These are phyloP conservation scores for Trachops cirrhosus DNA, from an alignment of 2,797 vertebrate species.

Conservation along the genomic window DNA sequence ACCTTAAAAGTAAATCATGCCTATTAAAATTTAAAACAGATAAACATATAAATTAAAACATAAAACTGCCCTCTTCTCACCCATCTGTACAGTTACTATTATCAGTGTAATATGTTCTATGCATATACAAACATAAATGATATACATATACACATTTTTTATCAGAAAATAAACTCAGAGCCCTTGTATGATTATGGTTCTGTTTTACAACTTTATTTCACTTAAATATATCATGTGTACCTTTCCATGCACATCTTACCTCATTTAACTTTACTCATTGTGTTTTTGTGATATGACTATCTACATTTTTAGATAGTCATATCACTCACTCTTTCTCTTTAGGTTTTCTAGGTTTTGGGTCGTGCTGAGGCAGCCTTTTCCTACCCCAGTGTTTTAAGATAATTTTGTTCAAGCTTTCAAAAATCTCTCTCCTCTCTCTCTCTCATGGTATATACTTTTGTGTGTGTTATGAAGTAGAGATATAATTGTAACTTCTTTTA, in stretches of 20 bases:
- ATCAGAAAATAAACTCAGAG: not conserved
- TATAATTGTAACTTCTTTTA: not conserved
- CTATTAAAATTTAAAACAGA: constrained; percentile 22
- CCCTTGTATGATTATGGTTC: not conserved
- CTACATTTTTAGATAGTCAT: not conserved
- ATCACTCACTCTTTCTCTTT: not conserved
- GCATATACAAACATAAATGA: not conserved
- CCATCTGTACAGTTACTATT: not conserved
- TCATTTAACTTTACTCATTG: constrained; percentile 10
- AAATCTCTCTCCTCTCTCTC: not conserved
- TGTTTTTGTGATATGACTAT: not conserved
- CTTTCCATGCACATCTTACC: not conserved
- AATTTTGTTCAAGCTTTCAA: constrained; percentile 47
- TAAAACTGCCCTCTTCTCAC: not conserved
- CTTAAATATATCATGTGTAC: not conserved
- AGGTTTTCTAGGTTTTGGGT: constrained; percentile 13
- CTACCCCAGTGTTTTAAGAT: not conserved
- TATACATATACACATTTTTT: not conserved
- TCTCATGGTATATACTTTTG: not conserved
- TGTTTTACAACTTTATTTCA: constrained; percentile 7
- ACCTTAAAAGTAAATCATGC: not conserved
- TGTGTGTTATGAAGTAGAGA: constrained; percentile 5
- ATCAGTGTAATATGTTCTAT: not conserved
- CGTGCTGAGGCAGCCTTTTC: not conserved
- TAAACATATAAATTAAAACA: not conserved